These are phyloP conservation scores for Polypedilum vanderplanki DNA, from an alignment of 1,140 invertebrate genomes.

Conservation along the genomic window DNA sequence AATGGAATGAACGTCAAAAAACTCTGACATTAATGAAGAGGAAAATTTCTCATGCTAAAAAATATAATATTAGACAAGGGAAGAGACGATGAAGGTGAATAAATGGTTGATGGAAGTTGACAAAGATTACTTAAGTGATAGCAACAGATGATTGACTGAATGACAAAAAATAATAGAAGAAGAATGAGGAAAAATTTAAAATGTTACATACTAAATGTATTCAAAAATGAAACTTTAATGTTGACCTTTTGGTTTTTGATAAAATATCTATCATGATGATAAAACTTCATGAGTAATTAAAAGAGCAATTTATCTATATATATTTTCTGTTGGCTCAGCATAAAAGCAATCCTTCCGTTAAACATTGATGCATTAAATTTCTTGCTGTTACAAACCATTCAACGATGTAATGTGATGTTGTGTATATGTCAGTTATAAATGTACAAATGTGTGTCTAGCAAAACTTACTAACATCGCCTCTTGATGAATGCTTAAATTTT, in stretches of 20 bases:
- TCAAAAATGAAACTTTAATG: too few species aligned
- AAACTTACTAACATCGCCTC: neutral
- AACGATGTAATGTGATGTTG: slow-evolving; percentile 8
- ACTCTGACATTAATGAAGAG: slow-evolving; percentile 26
- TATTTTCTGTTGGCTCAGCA: too few species aligned
- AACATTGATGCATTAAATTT: too few species aligned
- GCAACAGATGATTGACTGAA: neutral
- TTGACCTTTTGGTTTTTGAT: too few species aligned
- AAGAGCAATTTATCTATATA: too few species aligned
- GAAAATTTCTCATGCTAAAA: neutral
- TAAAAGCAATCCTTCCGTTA: too few species aligned
- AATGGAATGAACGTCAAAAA: slow-evolving; percentile 25
- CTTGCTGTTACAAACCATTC: neutral
- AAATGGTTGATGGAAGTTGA: neutral
- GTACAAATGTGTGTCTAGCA: neutral
- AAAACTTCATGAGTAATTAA: too few species aligned
- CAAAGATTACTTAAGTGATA: neutral
- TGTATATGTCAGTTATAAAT: slow-evolving; percentile 19
- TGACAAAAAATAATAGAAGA: neutral
- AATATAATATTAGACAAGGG: neutral
- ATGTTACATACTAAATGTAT: neutral
- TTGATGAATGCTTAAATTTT: neutral
- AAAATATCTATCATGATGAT: too few species aligned
- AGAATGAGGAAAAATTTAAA: neutral
- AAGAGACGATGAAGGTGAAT: neutral